Evolutionary conservation across 2,113 vertebrate genomes (phyloP).

Genomic region (Odocoileus virginianus): DNA sequence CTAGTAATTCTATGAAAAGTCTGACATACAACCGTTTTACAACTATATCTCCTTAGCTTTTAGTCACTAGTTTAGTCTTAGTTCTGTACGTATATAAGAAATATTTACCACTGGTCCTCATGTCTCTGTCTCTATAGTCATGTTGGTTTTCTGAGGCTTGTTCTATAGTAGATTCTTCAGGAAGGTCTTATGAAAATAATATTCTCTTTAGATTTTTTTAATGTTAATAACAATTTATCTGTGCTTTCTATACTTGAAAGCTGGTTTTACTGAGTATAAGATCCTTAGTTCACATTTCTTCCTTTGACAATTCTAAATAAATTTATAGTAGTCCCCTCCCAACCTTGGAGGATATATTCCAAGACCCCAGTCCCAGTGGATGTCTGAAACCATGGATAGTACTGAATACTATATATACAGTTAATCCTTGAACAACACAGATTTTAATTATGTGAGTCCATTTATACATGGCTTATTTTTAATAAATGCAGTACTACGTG

Average conservation of each 20-base stretch:
- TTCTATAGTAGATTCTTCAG: not conserved
- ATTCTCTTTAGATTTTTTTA: not conserved
- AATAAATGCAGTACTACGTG: not conserved
- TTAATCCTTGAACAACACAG: not conserved
- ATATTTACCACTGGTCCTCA: not conserved
- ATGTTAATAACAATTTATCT: not conserved
- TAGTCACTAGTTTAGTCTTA: not conserved
- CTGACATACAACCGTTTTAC: not conserved
- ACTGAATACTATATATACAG: not conserved
- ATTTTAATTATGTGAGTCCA: not conserved
- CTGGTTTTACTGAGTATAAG: not conserved
- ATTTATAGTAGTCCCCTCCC: not conserved
- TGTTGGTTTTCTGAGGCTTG: not conserved
- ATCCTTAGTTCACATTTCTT: not conserved
- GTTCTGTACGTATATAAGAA: not conserved
- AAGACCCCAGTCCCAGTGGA: not conserved
- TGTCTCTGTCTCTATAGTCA: not conserved
- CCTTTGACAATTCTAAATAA: not conserved
- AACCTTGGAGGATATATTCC: not conserved
- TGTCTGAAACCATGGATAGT: not conserved
- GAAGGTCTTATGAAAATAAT: not conserved
- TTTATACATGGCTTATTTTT: not conserved
- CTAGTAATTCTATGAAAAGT: not conserved
- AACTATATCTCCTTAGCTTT: not conserved
- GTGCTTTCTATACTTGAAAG: not conserved